These are phyloP conservation scores for Heliconius cydno DNA, from an alignment of 2,888 invertebrate genomes.

Conservation along the genomic window DNA sequence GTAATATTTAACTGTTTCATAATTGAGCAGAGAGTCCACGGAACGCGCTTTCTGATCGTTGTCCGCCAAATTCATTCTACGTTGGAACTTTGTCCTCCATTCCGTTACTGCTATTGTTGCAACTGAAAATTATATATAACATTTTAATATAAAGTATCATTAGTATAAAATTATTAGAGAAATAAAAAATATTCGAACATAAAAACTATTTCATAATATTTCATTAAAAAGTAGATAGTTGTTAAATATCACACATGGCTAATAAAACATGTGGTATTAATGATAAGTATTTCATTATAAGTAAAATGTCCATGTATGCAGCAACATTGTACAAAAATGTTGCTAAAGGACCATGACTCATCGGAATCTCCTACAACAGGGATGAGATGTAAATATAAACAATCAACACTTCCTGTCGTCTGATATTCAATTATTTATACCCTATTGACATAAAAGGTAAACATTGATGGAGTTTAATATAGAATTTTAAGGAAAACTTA, in stretches of 20 bases:
- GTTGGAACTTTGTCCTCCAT: slow-evolving; percentile 97
- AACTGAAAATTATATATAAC: slow-evolving; percentile 5
- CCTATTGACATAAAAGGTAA: too few relatives aligned
- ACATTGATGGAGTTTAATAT: too few relatives aligned
- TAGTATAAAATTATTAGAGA: background rate
- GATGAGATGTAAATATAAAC: too few relatives aligned
- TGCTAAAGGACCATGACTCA: too few relatives aligned
- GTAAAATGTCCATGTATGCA: background rate
- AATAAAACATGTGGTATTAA: background rate
- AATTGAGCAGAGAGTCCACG: slow-evolving; percentile 98
- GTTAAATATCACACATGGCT: background rate
- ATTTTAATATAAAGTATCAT: background rate
- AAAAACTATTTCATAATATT: background rate
- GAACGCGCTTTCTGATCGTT: slow-evolving; percentile 96
- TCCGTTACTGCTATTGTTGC: slow-evolving; percentile 95
- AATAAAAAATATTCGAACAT: background rate
- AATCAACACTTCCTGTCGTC: too few relatives aligned
- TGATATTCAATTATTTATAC: too few relatives aligned
- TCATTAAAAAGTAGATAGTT: background rate
- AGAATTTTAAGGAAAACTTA: too few relatives aligned
- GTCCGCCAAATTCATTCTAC: slow-evolving; percentile 96
- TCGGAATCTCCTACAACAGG: too few relatives aligned
- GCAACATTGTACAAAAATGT: too few relatives aligned
- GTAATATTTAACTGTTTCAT: slow-evolving; percentile 99
- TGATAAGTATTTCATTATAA: background rate